Conservation (phyloP, 2,113 vertebrate species). For the Corydoras sp. region DNA sequence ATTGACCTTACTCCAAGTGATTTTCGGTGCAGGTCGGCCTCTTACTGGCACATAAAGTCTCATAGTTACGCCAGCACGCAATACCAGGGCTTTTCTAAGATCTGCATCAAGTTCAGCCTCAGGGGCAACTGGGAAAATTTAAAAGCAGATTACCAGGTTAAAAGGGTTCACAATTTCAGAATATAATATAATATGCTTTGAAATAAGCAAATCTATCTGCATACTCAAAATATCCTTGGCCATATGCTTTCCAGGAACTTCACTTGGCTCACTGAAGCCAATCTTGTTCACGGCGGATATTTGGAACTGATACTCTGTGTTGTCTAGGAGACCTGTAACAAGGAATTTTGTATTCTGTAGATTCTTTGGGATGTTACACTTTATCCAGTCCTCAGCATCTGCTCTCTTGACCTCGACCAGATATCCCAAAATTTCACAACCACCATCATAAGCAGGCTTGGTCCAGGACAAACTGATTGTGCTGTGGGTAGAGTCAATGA, state of each 20-base stretch:
- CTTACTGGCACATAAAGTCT: slow-evolving; percentile 92
- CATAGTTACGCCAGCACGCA: slow-evolving; percentile 93
- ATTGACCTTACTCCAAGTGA: slow-evolving; percentile 86
- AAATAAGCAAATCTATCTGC: slow-evolving; percentile 36
- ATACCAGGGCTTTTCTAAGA: slow-evolving; percentile 84
- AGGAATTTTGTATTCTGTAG: slow-evolving; percentile 82
- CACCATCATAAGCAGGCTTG: slow-evolving; percentile 94
- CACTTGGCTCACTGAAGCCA: slow-evolving; percentile 92
- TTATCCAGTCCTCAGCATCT: slow-evolving; percentile 83
- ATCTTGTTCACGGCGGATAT: slow-evolving; percentile 90
- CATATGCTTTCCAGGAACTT: slow-evolving; percentile 86
- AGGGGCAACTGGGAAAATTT: slow-evolving; percentile 74
- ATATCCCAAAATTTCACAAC: slow-evolving; percentile 94
- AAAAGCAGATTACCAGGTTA: not conserved
- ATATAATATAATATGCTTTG: not conserved
- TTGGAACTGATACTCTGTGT: slow-evolving; percentile 89
- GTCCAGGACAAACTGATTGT: slow-evolving; percentile 89
- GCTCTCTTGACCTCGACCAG: slow-evolving; percentile 86
- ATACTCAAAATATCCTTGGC: slow-evolving; percentile 92
- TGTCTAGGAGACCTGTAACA: slow-evolving; percentile 80
- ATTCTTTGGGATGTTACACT: slow-evolving; percentile 91
- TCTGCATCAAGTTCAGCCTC: slow-evolving; percentile 96
- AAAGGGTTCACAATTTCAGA: not conserved
- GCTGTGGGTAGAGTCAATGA: slow-evolving; percentile 83
- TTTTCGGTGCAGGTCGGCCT: slow-evolving; percentile 91